phyloP scores from a whole-genome alignment of 1,140 invertebrate species.

The Maconellicoccus hirsutus region DNA sequence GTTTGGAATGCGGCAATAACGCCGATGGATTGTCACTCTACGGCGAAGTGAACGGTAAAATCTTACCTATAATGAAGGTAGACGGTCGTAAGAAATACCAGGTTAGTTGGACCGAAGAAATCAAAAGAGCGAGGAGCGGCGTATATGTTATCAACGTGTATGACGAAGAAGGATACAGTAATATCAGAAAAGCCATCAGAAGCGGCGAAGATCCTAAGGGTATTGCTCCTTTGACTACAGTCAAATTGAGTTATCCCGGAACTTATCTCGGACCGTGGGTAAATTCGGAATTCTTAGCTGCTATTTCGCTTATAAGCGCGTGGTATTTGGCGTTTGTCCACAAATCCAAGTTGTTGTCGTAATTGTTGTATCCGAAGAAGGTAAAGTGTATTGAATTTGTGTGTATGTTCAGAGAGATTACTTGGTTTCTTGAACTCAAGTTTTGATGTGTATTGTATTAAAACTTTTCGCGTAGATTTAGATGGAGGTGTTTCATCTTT shows the following conservation, averaged over 20 bases:
- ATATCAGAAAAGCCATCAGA: slow-evolving; percentile 60
- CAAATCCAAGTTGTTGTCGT: slow-evolving; percentile 63
- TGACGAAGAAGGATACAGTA: slow-evolving; percentile 82
- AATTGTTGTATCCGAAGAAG: slow-evolving; percentile 32
- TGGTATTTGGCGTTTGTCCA: slow-evolving; percentile 77
- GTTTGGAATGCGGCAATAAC: slow-evolving; percentile 52
- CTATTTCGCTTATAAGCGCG: slow-evolving; percentile 55
- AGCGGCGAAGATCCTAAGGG: slow-evolving; percentile 50
- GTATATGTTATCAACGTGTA: slow-evolving; percentile 68
- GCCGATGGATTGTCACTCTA: slow-evolving; percentile 58
- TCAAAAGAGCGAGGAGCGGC: slow-evolving; percentile 63
- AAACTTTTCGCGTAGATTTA: too few species aligned
- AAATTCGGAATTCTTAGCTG: slow-evolving; percentile 82
- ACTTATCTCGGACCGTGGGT: slow-evolving; percentile 84
- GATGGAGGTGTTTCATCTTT: too few species aligned
- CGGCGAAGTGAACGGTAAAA: slow-evolving; percentile 71
- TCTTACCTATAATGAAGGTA: slow-evolving; percentile 63
- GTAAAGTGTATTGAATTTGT: too few species aligned
- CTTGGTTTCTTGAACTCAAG: too few species aligned
- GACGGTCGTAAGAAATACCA: slow-evolving; percentile 59
- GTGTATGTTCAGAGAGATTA: too few species aligned
- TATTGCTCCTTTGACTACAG: slow-evolving; percentile 60
- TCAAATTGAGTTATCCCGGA: slow-evolving; percentile 67
- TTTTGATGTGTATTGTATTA: too few species aligned
- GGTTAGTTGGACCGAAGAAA: slow-evolving; percentile 85